Base-by-base conservation (phyloP, 2,888 invertebrate genomes). In the Colletes collaris region DNA sequence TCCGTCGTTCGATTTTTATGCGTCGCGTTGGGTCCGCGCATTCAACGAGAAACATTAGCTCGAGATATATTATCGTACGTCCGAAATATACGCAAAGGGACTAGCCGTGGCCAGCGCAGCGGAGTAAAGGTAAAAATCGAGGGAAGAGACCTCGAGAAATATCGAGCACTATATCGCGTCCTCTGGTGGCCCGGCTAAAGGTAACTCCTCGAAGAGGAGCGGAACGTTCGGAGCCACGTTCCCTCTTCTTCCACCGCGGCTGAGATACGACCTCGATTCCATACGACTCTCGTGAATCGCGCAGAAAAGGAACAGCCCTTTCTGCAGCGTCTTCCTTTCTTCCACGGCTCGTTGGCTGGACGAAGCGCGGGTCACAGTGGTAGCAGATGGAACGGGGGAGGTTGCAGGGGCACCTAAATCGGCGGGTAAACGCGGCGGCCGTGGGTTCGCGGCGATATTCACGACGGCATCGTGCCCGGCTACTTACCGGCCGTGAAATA, bases 401-500 rank as follows among this genome's bases (percentile, higher is more conserved):
- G 53, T 8, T n/a, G 44, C 55, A 11, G 37, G 49, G 76, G 60
- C 84, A 86, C 84, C 83, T 87, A 87, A 87, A 87, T 86, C 81
- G 86, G 72, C 64, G 81, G 67, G 79, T 79, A 81, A 82, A 76
- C 78, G 83, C 74, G 78, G 67, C 70, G 59, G 49, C 58, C 40
- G 7, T 37, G 52, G 35, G 58, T 52, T 53, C 68, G 71, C 63
- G 16, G 69, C 82, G 75, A 83, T 81, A 88, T 86, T 86, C 85
- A 86, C 84, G 77, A 80, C 73, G 79, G 76, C 67, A 16, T 49
- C 60, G 58, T 55, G 16, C 40, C 74, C 87, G 87, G 88, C 91
- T 90, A 91, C 91, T 91, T 91, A 91, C 90, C 86, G 89, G 86
- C 88, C 89, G 91, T 92, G 91, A 92, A 92, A 92, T 92, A 91